Conservation (phyloP, 2,113 vertebrate genomes). For the Elephas maximus region DNA sequence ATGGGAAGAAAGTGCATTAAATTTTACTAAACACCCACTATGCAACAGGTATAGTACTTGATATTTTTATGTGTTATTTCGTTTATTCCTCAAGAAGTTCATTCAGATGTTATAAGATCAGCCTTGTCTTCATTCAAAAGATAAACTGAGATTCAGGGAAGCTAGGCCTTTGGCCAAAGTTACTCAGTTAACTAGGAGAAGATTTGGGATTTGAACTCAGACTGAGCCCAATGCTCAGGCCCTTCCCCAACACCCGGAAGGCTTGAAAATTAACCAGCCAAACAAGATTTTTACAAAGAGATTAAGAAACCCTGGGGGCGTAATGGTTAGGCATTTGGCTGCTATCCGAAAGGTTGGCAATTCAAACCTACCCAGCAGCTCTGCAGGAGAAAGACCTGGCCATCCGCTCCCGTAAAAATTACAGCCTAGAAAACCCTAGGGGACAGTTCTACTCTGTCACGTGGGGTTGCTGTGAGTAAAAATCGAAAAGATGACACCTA, state of each 20-base stretch:
- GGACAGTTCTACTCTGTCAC: background rate
- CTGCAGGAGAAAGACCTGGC: background rate
- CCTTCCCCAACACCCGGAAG: background rate
- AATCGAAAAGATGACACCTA: background rate
- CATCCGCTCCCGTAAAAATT: background rate
- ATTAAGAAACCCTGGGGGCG: background rate
- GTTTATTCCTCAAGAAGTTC: background rate
- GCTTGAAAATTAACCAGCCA: constrained; percentile 26
- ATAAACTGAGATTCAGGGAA: constrained; percentile 42
- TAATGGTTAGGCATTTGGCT: background rate
- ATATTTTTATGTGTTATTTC: constrained; percentile 17
- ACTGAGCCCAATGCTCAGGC: constrained; percentile 11
- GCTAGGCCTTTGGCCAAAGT: background rate
- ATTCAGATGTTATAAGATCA: constrained; percentile 19
- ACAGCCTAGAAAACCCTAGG: background rate
- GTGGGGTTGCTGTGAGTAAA: background rate
- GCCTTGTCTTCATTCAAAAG: constrained; percentile 46
- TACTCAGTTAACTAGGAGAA: constrained; percentile 1
- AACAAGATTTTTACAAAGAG: constrained; percentile 18
- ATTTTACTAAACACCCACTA: background rate
- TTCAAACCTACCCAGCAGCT: background rate
- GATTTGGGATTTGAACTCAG: constrained; percentile 14
- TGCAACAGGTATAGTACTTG: background rate
- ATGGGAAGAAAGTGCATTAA: background rate
- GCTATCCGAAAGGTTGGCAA: background rate